Evolutionary conservation across 1,140 invertebrate genomes (phyloP).

Genomic region (Pteromalus puparum): DNA sequence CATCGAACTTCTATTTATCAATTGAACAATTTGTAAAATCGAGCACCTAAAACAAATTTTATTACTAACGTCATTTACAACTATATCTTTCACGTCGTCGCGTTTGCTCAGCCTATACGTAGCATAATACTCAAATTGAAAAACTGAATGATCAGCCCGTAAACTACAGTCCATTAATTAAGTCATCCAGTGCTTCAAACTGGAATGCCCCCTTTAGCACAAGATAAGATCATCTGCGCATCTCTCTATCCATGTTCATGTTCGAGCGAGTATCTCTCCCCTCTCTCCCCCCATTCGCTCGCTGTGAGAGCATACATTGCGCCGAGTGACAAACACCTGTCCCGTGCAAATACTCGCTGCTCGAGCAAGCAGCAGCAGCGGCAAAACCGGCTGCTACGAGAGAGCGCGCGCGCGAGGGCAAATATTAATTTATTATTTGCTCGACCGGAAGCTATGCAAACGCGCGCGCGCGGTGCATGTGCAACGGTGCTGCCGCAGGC

Average conservation of each 20-base stretch:
- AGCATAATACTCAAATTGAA: no score
- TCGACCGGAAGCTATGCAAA: conserved; percentile 69
- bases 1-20: no score
- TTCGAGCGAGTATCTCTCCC: not conserved
- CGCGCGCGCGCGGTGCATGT: conserved; percentile 39
- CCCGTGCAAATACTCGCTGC: conserved; percentile 38
- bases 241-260: conserved; percentile 14
- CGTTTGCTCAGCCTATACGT: not conserved
- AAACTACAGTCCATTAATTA: conserved; percentile 42
- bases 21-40: no score
- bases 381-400: conserved; percentile 51
- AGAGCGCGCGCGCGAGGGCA: conserved; percentile 55
- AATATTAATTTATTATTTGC: conserved; percentile 71
- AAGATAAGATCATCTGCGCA: conserved; percentile 43
- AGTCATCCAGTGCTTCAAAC: conserved; percentile 36
- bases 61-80: not conserved
- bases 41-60: no score
- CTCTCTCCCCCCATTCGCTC: not conserved
- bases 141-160: not conserved
- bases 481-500: conserved; percentile 3
- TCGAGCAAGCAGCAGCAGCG: conserved; percentile 27
- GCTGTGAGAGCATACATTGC: not conserved
- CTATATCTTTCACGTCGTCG: not conserved
- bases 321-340: conserved; percentile 47
- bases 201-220: not conserved